phyloP scores from a whole-genome alignment of 2,797 vertebrate genomes.

The Florisuga fusca region DNA sequence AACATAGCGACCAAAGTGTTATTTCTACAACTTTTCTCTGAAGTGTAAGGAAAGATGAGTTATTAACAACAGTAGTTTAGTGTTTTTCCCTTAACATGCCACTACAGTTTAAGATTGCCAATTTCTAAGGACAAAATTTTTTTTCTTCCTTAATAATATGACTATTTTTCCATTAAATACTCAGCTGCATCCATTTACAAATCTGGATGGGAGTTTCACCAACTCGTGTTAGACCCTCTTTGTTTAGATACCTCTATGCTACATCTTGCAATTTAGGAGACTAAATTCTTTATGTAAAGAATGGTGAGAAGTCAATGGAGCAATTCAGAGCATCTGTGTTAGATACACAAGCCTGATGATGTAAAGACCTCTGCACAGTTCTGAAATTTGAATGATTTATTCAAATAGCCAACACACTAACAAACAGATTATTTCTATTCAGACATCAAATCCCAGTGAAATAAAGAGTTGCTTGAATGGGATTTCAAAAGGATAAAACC shows the following conservation, averaged over 20 bases:
- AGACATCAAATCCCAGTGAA: background rate
- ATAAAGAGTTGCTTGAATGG: background rate
- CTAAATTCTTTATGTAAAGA: background rate
- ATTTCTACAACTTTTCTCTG: constrained; percentile 34
- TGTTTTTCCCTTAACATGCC: constrained; percentile 15
- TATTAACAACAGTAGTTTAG: constrained; percentile 7
- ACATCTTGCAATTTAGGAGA: background rate
- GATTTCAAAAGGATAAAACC: background rate
- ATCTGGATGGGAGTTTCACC: background rate
- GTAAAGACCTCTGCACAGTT: background rate
- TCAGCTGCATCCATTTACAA: background rate
- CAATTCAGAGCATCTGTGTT: background rate
- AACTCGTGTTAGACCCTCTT: background rate
- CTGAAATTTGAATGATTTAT: background rate
- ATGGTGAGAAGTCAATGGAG: background rate
- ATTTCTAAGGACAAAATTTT: constrained; percentile 2
- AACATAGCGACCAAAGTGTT: constrained; percentile 26
- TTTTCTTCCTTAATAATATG: background rate
- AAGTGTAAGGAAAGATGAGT: constrained; percentile 24
- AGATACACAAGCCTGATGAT: background rate
- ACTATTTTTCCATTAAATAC: background rate
- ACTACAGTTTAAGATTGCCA: constrained; percentile 32
- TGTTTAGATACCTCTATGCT: background rate
- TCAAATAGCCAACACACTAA: background rate
- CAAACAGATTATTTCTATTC: background rate